phyloP scores from a whole-genome alignment of 2,888 invertebrate genomes.

The Dilophus febrilis region DNA sequence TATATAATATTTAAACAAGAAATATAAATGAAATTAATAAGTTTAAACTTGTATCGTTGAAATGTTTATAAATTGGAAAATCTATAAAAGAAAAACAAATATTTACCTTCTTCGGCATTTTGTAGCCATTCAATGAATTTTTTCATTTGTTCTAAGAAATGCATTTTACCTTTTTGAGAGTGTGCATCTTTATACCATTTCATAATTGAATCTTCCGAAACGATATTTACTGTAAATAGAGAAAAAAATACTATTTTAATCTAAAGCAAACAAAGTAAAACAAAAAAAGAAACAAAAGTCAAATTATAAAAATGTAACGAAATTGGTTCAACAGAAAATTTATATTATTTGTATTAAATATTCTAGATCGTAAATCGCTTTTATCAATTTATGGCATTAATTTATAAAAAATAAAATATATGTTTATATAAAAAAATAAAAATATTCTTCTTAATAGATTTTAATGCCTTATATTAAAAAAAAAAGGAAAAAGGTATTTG shows the following conservation, averaged over 20 bases:
- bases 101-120: conserved; percentile 73
- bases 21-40: no score
- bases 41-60: no score
- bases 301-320: background rate
- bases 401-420: background rate
- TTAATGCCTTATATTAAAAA: no score
- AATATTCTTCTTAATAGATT: no score
- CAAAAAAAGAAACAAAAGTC: conserved; percentile 5
- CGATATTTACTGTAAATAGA: conserved; percentile 54
- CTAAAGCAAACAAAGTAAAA: no score
- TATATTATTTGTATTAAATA: background rate
- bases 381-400: background rate
- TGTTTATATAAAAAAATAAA: no score
- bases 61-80: no score
- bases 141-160: conserved; percentile 97
- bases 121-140: conserved; percentile 95
- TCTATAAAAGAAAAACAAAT: no score
- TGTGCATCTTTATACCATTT: conserved; percentile 94
- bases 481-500: background rate
- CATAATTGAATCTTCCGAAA: conserved; percentile 87
- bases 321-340: conserved; percentile 1
- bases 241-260: no score
- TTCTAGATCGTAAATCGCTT: conserved; percentile 1
- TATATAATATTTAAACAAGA: conserved; percentile 4
- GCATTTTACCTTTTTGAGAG: conserved; percentile 87